Evolutionary conservation across 2,113 vertebrate species (phyloP).

Genomic region (Ailuropoda melanoleuca): DNA sequence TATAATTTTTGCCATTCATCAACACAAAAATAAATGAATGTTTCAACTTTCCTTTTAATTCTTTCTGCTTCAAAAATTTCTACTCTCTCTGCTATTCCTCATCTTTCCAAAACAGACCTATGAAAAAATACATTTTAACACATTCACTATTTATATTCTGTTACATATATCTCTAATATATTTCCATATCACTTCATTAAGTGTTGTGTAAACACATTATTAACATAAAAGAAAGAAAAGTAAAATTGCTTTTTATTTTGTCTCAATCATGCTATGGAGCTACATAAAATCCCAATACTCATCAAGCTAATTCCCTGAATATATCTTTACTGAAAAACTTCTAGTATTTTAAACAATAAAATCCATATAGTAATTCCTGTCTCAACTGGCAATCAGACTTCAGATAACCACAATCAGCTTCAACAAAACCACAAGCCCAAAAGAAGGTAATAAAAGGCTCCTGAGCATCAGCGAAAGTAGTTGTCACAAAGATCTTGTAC

Average conservation of each 20-base stretch:
- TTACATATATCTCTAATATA: conserved; percentile 10
- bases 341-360: conserved; percentile 27
- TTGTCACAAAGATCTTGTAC: conserved; percentile 39
- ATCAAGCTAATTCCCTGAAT: conserved; percentile 32
- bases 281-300: neutral
- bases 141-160: neutral
- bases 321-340: conserved; percentile 16
- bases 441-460: conserved; percentile 25
- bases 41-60: conserved; percentile 50
- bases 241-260: conserved; percentile 24
- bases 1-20: conserved; percentile 13
- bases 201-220: conserved; percentile 35
- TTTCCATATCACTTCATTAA: conserved; percentile 28
- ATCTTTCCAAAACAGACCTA: neutral
- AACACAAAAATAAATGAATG: conserved; percentile 38
- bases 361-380: neutral
- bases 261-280: neutral
- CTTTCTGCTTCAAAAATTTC: conserved; percentile 23
- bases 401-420: neutral
- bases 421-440: neutral
- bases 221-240: conserved; percentile 35
- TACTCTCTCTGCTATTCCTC: neutral
- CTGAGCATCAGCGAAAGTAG: neutral
- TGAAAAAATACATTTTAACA: neutral
- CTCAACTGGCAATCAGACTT: conserved; percentile 8